Evolutionary conservation across 2,113 vertebrate species (phyloP), one percentile per base, ranked within the genome.

Genomic region (Osmerus mordax): DNA sequence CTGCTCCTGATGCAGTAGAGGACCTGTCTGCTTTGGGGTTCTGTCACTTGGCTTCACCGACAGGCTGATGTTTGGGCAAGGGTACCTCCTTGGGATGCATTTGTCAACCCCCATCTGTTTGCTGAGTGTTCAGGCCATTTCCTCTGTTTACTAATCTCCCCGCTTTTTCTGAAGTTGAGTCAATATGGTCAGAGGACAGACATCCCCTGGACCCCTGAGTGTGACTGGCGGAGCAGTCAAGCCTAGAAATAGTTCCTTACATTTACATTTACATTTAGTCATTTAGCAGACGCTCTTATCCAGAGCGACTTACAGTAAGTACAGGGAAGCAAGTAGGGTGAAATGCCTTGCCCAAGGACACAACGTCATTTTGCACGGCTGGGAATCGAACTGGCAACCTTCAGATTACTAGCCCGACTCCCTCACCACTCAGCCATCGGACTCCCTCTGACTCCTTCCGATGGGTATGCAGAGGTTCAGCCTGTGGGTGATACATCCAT

Each of bases 41-140:
- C 62, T 56, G 36, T 21, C 13, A 62, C 53, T 74, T 66, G 4
- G 13, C 70, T 68, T 21, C 51, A 47, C 56, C 70, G 5, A 16
- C 32, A 14, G 21, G 64, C 25, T 70, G 67, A n/a, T 65, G 59
- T 41, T 73, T 71, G 61, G 36, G 41, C 18, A 67, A 62, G 23
- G 60, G 73, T 69, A 81, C 67, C 73, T 68, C 32, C 63, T 21
- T 67, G 29, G 28, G 36, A 63, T 67, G 18, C 29, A 52, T 69
- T 63, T 70, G 62, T 73, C 52, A 76, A 51, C 68, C n/a, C 65
- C 16, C 62, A 54, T 72, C 65, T 32, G 63, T 74, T 68, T 65
- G 58, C 70, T 53, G 16, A 32, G 54, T 4, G 23, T 21, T 72
- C 52, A 21, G 8, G 29, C 66, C 66, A 41, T 63, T 65, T 63